Evolutionary conservation across 1,140 invertebrate species (phyloP), one percentile per base, ranked within the genome.

Genomic region (Camponotus vicinus): DNA sequence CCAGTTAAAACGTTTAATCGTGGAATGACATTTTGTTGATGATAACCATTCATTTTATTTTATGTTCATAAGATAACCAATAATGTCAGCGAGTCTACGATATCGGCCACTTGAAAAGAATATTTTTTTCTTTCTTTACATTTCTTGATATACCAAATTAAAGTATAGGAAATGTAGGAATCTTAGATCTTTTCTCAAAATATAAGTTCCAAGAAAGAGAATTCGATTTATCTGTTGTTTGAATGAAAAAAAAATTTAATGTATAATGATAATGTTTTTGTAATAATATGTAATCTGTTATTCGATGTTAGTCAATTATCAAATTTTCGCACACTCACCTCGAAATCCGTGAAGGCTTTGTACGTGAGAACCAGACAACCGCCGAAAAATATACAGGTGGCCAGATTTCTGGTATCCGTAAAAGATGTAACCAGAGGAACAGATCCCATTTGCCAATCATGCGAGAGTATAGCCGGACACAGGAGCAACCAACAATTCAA

Each of bases 371-470:
- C 92, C 57, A 97, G 87, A 57, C 96, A 95, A 15, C 96, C 94
- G 70, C 96, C 95, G 89, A 97, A 96, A 67, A 97, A 97, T 34
- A 97, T 95, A 89, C 96, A 96, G 1, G 97, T 97, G 34, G 97
- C 95, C 59, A 98, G 91, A 92, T 98, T 97, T 87, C 98, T 95
- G 8, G 96, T 95, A 94, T 98, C 98, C 66, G 95, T 96, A 5
- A 96, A 92, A 55, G 96, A 96, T 69, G 97, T 96, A 59, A 98
- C 96, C 52, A 98, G 94, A 40, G 97, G 97, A 64, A 98, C 96
- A 13, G 97, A 98, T 40, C 97, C 97, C 97, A 98, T 98, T 94
- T 98, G 98, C 97, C 98, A 98, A 92, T 98, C 98, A 91, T 98
- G 98, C 86, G 97, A 97, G 1, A 98, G 95, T 11, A 96, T 96